Base-by-base conservation (phyloP, 2,888 invertebrate genomes). In the Platynereis dumerilii region DNA sequence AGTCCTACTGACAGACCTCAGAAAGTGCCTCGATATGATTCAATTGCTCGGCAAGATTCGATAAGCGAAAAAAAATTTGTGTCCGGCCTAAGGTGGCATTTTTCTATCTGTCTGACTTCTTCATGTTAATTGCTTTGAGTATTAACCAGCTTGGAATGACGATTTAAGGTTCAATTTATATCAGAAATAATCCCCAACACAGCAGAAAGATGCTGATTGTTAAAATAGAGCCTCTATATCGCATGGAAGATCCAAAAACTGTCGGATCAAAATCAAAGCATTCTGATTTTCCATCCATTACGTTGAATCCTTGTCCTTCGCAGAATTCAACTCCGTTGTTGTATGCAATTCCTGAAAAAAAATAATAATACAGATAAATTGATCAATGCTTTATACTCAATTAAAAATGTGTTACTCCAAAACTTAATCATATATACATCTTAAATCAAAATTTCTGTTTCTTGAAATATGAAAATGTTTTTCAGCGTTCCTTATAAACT, bases 211-310 rank as follows among this genome's bases (percentile, higher is more conserved):
- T 48, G 17, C 5, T 48, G 5, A 48, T 5, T n/a, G 48, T n/a
- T 12, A 42, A 42, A 7, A 22, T 48, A 5, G 22, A n/a, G n/a
- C 7, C 7, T 20, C 7, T 3, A 5, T 7, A n/a, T 20, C 7
- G 7, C 3, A n/a, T 48, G 7, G 22, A 48, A 48, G 28, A 20
- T 10, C 53, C 80, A 74, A 84, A 83, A 24, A 81, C 82, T 52
- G 74, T 76, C 1, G 83, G 80, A 68, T 84, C 82, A 70, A 78
- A 84, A 52, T 80, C 75, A 67, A 83, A 84, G 66, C 83, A 84
- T 61, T 78, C 73, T n/a, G 68, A 61, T 58, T 76, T 76, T 12
- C 77, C 75, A 45, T 80, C 77, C 7, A 78, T 74, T 5, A 84
- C 80, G 42, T 78, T 71, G 70, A 84, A 84, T 67, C 79, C 78